A percentile compares a stretch with the other conserved stretches of the same genome.
Evolutionary conservation across 1,140 invertebrate species (phyloP).

Genomic region (Cryptotermes secundus): DNA sequence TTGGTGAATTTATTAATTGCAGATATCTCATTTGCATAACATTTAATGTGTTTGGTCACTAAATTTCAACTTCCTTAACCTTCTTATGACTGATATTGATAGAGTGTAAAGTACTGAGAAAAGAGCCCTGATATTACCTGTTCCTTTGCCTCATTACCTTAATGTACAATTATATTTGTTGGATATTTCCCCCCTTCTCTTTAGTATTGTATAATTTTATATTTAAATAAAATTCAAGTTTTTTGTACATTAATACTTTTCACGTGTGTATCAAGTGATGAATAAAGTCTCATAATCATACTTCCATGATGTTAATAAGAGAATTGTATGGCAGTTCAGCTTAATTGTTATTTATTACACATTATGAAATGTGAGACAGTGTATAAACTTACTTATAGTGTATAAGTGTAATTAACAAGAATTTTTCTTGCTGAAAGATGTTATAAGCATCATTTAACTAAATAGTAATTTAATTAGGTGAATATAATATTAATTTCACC

Average conservation of each 20-base stretch:
- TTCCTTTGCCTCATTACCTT: background rate
- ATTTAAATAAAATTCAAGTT: background rate
- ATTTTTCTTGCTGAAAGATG: background rate
- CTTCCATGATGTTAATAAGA: background rate
- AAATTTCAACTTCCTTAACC: too few species aligned
- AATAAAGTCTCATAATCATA: background rate
- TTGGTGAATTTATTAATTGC: background rate
- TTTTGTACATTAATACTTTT: constrained; percentile 9
- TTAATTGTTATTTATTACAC: constrained; percentile 21
- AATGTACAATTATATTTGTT: too few species aligned
- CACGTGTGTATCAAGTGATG: background rate
- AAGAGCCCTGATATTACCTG: too few species aligned
- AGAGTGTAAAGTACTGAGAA: too few species aligned
- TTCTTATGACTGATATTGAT: too few species aligned
- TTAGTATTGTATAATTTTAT: background rate
- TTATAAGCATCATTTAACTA: background rate
- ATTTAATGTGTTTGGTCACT: too few species aligned
- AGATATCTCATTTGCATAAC: too few species aligned
- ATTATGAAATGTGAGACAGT: background rate
- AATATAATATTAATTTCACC: background rate
- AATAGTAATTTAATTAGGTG: background rate
- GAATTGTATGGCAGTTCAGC: background rate
- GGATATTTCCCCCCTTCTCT: background rate
- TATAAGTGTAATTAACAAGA: constrained; percentile 2
- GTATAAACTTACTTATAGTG: background rate